Evolutionary conservation across 2,888 invertebrate species (phyloP).

Genomic region (Drosophila robusta): DNA sequence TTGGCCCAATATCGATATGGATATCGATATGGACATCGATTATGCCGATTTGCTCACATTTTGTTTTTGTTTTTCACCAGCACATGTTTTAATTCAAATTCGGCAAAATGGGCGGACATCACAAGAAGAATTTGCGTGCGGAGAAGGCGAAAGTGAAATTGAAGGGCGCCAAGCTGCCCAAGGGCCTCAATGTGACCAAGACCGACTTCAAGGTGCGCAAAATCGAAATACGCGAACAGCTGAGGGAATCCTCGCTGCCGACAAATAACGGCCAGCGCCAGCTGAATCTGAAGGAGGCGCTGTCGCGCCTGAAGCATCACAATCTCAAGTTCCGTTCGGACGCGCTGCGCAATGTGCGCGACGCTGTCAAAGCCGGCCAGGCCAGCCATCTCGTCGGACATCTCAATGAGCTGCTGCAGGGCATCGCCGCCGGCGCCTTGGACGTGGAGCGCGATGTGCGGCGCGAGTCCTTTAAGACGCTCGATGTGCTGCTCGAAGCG

Average conservation of each 20-base stretch:
- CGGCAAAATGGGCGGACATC: conserved; percentile 84
- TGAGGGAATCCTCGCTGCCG: conserved; percentile 52
- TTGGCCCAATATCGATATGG: conserved; percentile 12
- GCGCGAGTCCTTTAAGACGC: conserved; percentile 85
- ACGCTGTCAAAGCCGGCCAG: conserved; percentile 85
- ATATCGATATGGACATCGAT: conserved; percentile 10
- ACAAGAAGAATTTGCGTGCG: conserved; percentile 91
- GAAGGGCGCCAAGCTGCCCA: conserved; percentile 92
- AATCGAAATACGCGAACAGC: conserved; percentile 92
- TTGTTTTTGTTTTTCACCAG: background rate
- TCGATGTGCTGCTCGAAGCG: conserved; percentile 82
- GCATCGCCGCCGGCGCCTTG: conserved; percentile 89
- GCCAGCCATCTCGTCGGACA: conserved; percentile 86
- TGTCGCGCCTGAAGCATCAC: conserved; percentile 86
- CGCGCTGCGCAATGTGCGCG: conserved; percentile 80
- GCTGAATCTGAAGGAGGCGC: conserved; percentile 79
- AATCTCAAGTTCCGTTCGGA: conserved; percentile 83
- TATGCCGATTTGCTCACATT: background rate
- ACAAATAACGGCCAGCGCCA: conserved; percentile 49
- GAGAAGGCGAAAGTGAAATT: conserved; percentile 96
- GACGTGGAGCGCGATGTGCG: conserved; percentile 89
- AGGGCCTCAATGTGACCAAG: conserved; percentile 95
- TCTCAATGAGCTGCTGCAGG: conserved; percentile 88
- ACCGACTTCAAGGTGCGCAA: conserved; percentile 95
- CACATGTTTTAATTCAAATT: conserved; percentile 42